Base-by-base conservation (phyloP, 1,140 invertebrate genomes). In the Anagrus nilaparvatae region DNA sequence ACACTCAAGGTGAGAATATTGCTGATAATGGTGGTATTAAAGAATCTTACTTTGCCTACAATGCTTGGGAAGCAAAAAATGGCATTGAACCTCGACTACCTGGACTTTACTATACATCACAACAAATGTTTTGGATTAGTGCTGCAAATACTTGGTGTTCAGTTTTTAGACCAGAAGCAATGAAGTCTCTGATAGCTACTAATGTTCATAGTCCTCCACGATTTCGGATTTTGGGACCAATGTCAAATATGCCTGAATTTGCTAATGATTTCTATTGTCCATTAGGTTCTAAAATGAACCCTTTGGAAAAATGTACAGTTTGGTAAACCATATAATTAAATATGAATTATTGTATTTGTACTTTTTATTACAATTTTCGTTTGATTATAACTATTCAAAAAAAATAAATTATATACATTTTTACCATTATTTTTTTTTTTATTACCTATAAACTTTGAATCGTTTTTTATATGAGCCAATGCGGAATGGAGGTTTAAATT, bases 191-290 rank as follows among this genome's bases (percentile, higher is more conserved):
- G 31, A 78, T 85, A 47, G 5, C 33, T 3, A 84, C 82, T 35
- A 75, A 85, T 41, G 73, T 76, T 48, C 84, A 89, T 57, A 84
- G 84, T 13, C 85, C 85, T 0, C 79, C 79, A 14, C 72, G 78
- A 43, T 91, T 83, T 71, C 78, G 90, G 28, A 86, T 96, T 1
- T 71, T 85, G 32, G 91, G 91, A 5, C 85, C 91, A 1, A 64
- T 96, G n/a, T 87, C 87, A 27, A 97, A 97, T 60, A 82, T 87
- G 68, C 73, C 79, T 36, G 83, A 92, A 40, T 97, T 97, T 66
- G 71, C 86, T 1, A 63, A 72, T 40, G 88, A 92, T 62, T 97
- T 92, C 67, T 79, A 83, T 33, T 97, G 93, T 65, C 81, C 85
- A 0, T 41, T 69, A 1, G 82, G 80, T 2, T 79, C 83, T 0